Base-by-base conservation (phyloP, 2,113 vertebrate species). In the Platichthys flesus region DNA sequence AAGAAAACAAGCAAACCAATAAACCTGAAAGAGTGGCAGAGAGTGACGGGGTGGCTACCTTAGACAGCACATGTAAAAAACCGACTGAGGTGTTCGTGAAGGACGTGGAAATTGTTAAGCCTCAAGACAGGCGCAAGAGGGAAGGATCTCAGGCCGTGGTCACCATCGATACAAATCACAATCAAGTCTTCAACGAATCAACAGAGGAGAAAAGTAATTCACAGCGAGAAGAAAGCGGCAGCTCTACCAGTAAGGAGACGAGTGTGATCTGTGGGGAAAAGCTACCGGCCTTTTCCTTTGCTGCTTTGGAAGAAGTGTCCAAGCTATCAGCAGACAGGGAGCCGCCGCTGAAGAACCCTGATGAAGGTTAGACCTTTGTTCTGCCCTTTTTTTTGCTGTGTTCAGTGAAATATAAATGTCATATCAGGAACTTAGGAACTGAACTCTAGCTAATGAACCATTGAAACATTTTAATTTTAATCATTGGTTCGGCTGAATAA, bases 351-450 rank as follows among this genome's bases (percentile, higher is more conserved):
- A 21, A 45, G 54, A 47, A 6, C 20, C 26, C 28, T 1, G 16
- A 75, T 67, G 26, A 81, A 83, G 88, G 88, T 93, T 59, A 74
- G 45, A 9, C 61, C 3, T 60, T 52, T 71, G 28, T 59, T 31
- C 31, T 31, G 31, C 31, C 31, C 31, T 56, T 20, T 13, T 21
- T 21, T 26, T 24, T 45, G 42, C 3, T 57, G 23, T 55, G 52
- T 55, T 12, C 52, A 55, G 2, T 21, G 9, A 21, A 8, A 14
- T 12, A 13, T 16, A 9, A 52, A 52, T 7, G 8, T 52, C 5
- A n/a, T 54, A 13, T 56, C 14, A 18, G 16, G 18, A 51, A 51
- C 47, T 31, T 31, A 31, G 31, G 5, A 51, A 18, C 47, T 51
- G 18, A 20, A 51, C 5, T 51, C 16, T 16, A 51, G 47, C 47